These are phyloP conservation scores for Atta cephalotes DNA, from an alignment of 1,140 invertebrate species.

Conservation along the genomic window DNA sequence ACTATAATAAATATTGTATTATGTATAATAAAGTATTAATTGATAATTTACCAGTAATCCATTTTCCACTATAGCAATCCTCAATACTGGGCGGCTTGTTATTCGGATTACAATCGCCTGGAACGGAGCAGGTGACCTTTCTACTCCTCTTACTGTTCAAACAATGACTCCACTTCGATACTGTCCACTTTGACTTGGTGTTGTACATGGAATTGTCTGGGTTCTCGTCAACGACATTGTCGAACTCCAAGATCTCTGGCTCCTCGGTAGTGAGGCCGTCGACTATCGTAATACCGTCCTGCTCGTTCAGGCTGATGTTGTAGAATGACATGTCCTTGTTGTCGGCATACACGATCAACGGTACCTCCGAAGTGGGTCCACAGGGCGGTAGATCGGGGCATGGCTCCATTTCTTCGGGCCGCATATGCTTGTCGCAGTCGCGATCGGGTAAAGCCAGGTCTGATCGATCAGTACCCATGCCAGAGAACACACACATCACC, in stretches of 20 bases:
- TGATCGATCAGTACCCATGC: constrained; percentile 87
- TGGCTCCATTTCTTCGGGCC: constrained; percentile 88
- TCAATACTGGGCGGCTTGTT: constrained; percentile 75
- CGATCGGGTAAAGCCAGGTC: constrained; percentile 90
- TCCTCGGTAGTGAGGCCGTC: constrained; percentile 76
- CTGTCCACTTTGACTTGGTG: constrained; percentile 81
- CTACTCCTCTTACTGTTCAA: constrained; percentile 75
- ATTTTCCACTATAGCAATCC: constrained; percentile 78
- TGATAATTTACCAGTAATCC: constrained; percentile 75
- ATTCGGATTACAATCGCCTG: constrained; percentile 76
- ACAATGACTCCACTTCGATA: constrained; percentile 80
- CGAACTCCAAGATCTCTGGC: constrained; percentile 82
- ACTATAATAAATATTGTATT: background rate
- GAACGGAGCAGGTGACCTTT: constrained; percentile 76
- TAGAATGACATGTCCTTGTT: constrained; percentile 79
- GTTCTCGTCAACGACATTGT: constrained; percentile 81
- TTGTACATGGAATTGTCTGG: constrained; percentile 79
- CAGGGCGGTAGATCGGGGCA: constrained; percentile 89
- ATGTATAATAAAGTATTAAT: background rate
- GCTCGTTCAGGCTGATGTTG: constrained; percentile 79
- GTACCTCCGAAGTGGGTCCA: constrained; percentile 72
- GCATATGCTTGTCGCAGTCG: constrained; percentile 87
- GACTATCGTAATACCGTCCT: constrained; percentile 73
- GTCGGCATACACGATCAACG: constrained; percentile 78
- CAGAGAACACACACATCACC: constrained; percentile 90